Evolutionary conservation across 2,888 invertebrate genomes (phyloP), one percentile per base, ranked within the genome.

Genomic region (Drosophila ustulata): DNA sequence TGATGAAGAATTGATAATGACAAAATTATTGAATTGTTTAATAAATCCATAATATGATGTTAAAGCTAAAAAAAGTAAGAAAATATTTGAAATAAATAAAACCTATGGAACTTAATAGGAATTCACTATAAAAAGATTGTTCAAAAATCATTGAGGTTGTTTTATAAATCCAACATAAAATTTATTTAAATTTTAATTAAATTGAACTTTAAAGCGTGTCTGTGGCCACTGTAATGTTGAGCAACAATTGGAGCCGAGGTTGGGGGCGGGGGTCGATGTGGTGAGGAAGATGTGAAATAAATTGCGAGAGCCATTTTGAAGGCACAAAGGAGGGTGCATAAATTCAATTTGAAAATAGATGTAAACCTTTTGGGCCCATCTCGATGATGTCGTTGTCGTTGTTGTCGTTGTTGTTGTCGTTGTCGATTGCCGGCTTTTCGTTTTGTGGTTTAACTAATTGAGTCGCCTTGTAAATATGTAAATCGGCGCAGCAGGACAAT

Each of bases 391-490:
- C 13, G 49, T 32, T 4, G 4, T 3, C 6, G 32, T 2, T 23
- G 45, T 4, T 18, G 53, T 43, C 18, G 9, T 32, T 32, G 39
- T 49, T 9, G 50, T 30, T 26, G 52, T 13, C 28, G 41, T 25
- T 26, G 51, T 37, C 37, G 32, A 45, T 32, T 32, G n/a, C n/a
- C 83, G 80, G 78, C 85, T 87, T 87, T 90, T 67, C 83, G 84
- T 90, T 89, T 90, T 91, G 92, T 84, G 92, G 92, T 91, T 91
- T 90, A 91, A 91, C 92, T 92, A 92, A 92, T 92, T 92, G 92
- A 91, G 91, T 91, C 85, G 84, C 85, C 89, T 89, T 89, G 80
- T 88, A 77, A 91, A 88, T 87, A 89, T 90, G 89, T 87, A 89
- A 89, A 88, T 86, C 72, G 47, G 25, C 47, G 64, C 41, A 37